Evolutionary conservation across 2,888 invertebrate species (phyloP).

Genomic region (Drosophila flavopinicola): DNA sequence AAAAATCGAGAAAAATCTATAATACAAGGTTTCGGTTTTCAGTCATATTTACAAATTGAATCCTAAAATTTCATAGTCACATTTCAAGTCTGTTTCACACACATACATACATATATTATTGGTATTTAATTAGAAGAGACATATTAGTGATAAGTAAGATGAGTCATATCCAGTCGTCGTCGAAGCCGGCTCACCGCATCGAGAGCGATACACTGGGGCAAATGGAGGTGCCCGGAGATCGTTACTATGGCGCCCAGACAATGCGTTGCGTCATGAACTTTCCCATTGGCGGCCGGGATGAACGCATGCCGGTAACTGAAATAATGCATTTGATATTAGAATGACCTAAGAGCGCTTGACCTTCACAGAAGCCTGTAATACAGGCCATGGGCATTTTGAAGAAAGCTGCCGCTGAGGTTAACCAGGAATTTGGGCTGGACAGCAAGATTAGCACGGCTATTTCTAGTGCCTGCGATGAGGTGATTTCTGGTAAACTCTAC

Average conservation of each 20-base stretch:
- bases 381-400: slow-evolving; percentile 97
- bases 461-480: slow-evolving; percentile 94
- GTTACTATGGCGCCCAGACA: slow-evolving; percentile 98
- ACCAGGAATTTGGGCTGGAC: slow-evolving; percentile 95
- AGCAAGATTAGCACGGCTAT: slow-evolving; percentile 93
- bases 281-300: slow-evolving; percentile 95
- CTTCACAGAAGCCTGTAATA: slow-evolving; percentile 91
- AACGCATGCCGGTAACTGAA: slow-evolving; percentile 95
- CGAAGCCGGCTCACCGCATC: slow-evolving; percentile 47
- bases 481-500: slow-evolving; percentile 95
- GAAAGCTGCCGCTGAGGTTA: slow-evolving; percentile 97
- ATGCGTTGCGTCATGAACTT: slow-evolving; percentile 97
- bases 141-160: neutral
- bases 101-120: neutral
- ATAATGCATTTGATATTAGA: slow-evolving; percentile 37
- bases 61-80: no score
- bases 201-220: slow-evolving; percentile 97
- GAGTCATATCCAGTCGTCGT: neutral
- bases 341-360: neutral
- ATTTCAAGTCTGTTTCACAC: neutral
- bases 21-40: no score
- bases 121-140: neutral
- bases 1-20: no score
- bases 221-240: slow-evolving; percentile 93
- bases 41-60: no score